Conservation (phyloP, 2,113 vertebrate species). For the Anser cygnoides region DNA sequence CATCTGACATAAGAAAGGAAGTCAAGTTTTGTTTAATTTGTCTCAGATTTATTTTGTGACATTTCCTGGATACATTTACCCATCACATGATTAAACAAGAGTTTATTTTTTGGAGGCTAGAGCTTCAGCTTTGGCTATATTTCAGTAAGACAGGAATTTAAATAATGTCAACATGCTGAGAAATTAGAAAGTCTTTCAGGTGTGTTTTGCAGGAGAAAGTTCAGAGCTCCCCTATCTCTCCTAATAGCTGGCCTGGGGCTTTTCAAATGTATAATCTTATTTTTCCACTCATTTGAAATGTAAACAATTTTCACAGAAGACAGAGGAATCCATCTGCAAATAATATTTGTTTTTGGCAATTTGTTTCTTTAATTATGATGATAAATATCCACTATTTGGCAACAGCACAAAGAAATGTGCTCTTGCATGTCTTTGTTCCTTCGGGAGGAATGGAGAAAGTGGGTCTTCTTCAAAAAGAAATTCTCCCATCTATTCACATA, state of each 20-base stretch:
- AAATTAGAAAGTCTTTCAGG: slow-evolving; percentile 43
- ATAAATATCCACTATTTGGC: slow-evolving; percentile 66
- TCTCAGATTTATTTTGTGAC: slow-evolving; percentile 53
- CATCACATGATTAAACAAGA: slow-evolving; percentile 43
- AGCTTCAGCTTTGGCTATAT: slow-evolving; percentile 11
- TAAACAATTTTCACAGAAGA: slow-evolving; percentile 51
- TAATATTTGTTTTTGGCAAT: slow-evolving; percentile 35
- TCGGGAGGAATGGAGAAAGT: slow-evolving; percentile 8
- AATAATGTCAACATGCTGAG: slow-evolving; percentile 24
- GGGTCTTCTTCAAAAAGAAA: slow-evolving; percentile 38
- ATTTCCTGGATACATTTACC: slow-evolving; percentile 46
- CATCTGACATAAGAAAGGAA: slow-evolving; percentile 35
- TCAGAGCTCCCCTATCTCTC: slow-evolving; percentile 53
- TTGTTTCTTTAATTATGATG: slow-evolving; percentile 70
- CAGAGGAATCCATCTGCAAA: slow-evolving; percentile 40
- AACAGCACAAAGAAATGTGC: slow-evolving; percentile 48
- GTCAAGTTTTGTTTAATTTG: slow-evolving; percentile 38
- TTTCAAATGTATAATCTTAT: slow-evolving; percentile 3
- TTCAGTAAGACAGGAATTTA: slow-evolving; percentile 38
- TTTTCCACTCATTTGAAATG: slow-evolving; percentile 59
- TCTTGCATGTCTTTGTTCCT: slow-evolving; percentile 51
- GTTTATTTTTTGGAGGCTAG: slow-evolving; percentile 63
- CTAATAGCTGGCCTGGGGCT: slow-evolving; percentile 45
- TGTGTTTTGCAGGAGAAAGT: slow-evolving; percentile 58
- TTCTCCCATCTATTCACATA: background rate